Base-by-base conservation (phyloP, 2,113 vertebrate species). In the Dascyllus trimaculatus region DNA sequence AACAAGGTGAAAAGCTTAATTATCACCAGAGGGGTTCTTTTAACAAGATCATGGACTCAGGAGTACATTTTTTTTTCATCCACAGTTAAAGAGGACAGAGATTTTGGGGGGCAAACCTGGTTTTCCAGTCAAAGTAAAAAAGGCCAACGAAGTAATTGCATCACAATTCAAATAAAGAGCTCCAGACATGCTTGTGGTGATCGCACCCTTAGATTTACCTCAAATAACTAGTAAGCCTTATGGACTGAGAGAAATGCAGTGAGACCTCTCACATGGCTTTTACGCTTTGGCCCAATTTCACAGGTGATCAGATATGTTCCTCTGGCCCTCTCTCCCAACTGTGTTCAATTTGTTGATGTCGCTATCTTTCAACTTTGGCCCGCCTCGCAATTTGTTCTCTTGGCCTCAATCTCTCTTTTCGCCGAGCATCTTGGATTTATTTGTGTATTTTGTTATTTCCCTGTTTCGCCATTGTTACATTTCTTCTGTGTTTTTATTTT, bases 281-380 rank as follows among this genome's bases (percentile, higher is more conserved):
- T 93, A 94, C 90, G 93, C 95, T 89, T 94, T 95, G 94, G 93
- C 95, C 82, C 77, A 85, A 52, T 96, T 96, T 96, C 94, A 95
- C 94, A 96, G 95, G 94, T 96, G 96, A 96, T 96, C 94, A 94
- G 94, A 94, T 93, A 89, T 91, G 93, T 95, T 95, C 94, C 66
- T 45, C 49, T 14, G 43, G 64, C 61, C 74, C 58, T 4, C 32
- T 74, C 49, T 63, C 60, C 53, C 54, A 35, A 32, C 68, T 58
- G 17, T 26, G 69, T 78, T 84, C 75, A 49, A 56, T 78, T 76
- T 85, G 76, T 84, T 72, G 57, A 75, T 59, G 71, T 61, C 1
- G 38, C 66, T 54, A 71, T 81, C 84, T 85, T 66, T 81, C 73
- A 81, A 67, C 82, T 75, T 83, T 76, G 66, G 57, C 48, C 53